These are phyloP conservation scores for Halcyon chelicuti DNA, from an alignment of 2,797 vertebrate genomes.

Conservation along the genomic window DNA sequence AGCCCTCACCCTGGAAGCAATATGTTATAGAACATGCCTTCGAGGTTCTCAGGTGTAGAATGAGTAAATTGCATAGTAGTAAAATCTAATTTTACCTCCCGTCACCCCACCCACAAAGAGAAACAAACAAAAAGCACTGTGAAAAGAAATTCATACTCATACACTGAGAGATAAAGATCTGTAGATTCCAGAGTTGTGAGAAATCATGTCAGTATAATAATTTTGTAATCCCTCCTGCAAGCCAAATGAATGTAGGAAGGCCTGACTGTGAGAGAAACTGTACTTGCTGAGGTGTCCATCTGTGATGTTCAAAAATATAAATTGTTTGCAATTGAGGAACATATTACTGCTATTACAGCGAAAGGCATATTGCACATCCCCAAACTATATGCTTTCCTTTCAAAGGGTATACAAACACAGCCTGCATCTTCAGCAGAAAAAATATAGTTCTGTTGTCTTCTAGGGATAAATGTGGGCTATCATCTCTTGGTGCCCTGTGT, in stretches of 20 bases:
- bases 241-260: not conserved
- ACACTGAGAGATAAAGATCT: not conserved
- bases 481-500: not conserved
- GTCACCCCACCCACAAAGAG: not conserved
- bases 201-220: not conserved
- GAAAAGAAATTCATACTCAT: not conserved
- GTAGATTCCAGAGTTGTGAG: not conserved
- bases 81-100: conserved; percentile 15
- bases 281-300: not conserved
- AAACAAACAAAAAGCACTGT: not conserved
- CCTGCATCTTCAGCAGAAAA: not conserved
- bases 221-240: not conserved
- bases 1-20: not conserved
- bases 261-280: not conserved
- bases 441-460: not conserved
- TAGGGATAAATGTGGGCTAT: not conserved
- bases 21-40: not conserved
- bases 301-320: not conserved
- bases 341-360: not conserved
- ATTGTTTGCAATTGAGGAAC: not conserved
- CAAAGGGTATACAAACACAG: not conserved
- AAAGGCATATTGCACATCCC: not conserved
- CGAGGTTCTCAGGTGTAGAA: conserved; percentile 24
- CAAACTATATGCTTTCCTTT: not conserved
- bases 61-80: not conserved